Conservation (phyloP, 1,140 invertebrate genomes). For the Schlechtendalia chinensis region DNA sequence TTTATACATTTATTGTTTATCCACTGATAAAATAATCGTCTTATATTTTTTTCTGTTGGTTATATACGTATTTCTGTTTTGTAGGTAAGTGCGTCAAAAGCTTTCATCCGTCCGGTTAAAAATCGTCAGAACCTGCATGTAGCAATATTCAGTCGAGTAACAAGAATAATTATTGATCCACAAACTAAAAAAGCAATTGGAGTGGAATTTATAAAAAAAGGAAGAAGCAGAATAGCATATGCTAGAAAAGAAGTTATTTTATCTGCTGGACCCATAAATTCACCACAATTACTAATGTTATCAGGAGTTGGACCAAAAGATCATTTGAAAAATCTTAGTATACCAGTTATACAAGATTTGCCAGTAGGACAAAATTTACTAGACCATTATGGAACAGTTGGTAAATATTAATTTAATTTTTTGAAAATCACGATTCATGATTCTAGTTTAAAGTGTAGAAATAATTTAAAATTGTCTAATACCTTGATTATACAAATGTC, state of each 20-base stretch:
- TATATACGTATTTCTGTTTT: background rate
- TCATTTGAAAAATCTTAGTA: constrained; percentile 67
- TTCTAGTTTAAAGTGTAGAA: no score
- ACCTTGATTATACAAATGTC: no score
- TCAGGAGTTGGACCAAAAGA: constrained; percentile 72
- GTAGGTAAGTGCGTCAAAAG: constrained; percentile 63
- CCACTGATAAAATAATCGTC: no score
- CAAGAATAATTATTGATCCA: constrained; percentile 67
- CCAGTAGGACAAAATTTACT: constrained; percentile 77
- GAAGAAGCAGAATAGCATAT: constrained; percentile 57
- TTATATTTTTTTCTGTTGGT: background rate
- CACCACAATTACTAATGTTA: constrained; percentile 70
- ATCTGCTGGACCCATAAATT: constrained; percentile 68
- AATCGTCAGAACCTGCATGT: constrained; percentile 70
- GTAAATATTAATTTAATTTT: constrained; percentile 4
- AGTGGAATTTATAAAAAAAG: constrained; percentile 65
- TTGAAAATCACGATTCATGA: no score
- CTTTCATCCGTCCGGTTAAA: constrained; percentile 61
- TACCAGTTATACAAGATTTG: constrained; percentile 66
- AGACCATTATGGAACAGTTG: constrained; percentile 65
- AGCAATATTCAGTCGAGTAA: constrained; percentile 66
- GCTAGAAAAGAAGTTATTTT: constrained; percentile 68
- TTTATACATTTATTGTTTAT: no score
- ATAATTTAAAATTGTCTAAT: no score
- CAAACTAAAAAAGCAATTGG: constrained; percentile 64